Evolutionary conservation across 2,888 invertebrate genomes (phyloP), one percentile per base, ranked within the genome.

Genomic region (Chrysotoxum bicinctum): DNA sequence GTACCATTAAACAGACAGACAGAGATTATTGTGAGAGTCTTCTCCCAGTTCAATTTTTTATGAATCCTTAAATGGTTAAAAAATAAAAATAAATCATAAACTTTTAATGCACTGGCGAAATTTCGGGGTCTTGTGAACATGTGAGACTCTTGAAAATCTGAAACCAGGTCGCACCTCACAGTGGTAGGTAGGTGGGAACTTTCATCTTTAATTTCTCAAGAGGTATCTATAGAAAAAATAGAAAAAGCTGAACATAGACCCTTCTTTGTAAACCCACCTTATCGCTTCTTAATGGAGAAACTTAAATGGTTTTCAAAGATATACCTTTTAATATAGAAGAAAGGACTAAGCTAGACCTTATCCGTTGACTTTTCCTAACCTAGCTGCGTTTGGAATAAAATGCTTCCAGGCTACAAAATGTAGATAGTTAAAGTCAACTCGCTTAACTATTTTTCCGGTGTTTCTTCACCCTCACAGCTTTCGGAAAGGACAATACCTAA

Each of bases 371-470:
- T 32, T 32, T 32, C 2, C 9, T 9, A 9, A 9, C 32, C 32
- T 32, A 32, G 2, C 35, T 10, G 19, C 2, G 19, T n/a, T 45
- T 45, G 0, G 2, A 19, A 16, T 6, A 9, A 8, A 32, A 32
- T 56, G 32, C 19, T 54, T 32, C 12, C 32, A 12, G 26, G 0
- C 6, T 12, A 10, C 23, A 48, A 12, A 48, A 48, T n/a, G 0
- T 1, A 12, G n/a, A n/a, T n/a, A 48, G n/a, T 6, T 10, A n/a
- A 58, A 73, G 12, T 23, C 37, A 66, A 16, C 16, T 60, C 16
- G 48, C 72, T 50, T 66, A 79, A 64, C 37, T 37, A 40, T 21
- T 5, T 73, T 16, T 23, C 32, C 62, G 54, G 50, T 62, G 9
- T 40, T 48, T 16, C 23, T 0, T 16, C 26, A 9, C 10, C 43